A percentile compares a stretch with the other conserved stretches of the same genome.
Conservation (phyloP, 2,888 invertebrate species). For the Stenodema calcarata region DNA sequence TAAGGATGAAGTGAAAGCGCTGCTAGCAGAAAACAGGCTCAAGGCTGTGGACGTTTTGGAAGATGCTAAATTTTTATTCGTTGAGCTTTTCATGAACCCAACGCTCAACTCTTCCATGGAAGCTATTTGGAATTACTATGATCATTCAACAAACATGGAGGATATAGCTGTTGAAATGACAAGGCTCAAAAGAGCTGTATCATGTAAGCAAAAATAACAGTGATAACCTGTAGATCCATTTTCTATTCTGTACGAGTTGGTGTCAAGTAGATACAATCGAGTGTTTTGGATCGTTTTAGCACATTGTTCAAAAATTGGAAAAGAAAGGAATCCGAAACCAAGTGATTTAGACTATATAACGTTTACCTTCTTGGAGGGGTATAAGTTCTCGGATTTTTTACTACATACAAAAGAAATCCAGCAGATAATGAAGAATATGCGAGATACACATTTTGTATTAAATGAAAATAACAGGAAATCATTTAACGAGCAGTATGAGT, state of each 20-base stretch:
- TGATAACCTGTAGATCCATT: too few relatives aligned
- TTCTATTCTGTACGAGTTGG: too few relatives aligned
- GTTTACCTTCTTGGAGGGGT: not conserved
- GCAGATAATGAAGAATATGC: not conserved
- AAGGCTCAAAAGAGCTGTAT: not conserved
- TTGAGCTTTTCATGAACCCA: not conserved
- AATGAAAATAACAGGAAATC: not conserved
- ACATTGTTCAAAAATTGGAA: not conserved
- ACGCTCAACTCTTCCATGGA: not conserved
- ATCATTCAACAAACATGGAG: not conserved
- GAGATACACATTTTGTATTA: not conserved
- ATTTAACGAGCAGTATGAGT: not conserved
- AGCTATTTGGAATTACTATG: not conserved
- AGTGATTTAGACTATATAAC: not conserved
- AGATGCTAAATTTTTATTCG: not conserved
- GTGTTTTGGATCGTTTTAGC: not conserved
- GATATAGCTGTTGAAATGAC: not conserved
- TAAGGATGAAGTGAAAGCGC: slow-evolving; percentile 22
- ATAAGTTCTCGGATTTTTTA: not conserved
- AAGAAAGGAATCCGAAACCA: not conserved
- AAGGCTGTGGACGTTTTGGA: not conserved
- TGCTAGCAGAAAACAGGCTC: not conserved
- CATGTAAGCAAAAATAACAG: not conserved
- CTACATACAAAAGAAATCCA: not conserved
- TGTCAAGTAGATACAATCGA: too few relatives aligned